These are phyloP conservation scores for Xylophagus ater DNA, from an alignment of 2,888 invertebrate genomes.

Conservation along the genomic window DNA sequence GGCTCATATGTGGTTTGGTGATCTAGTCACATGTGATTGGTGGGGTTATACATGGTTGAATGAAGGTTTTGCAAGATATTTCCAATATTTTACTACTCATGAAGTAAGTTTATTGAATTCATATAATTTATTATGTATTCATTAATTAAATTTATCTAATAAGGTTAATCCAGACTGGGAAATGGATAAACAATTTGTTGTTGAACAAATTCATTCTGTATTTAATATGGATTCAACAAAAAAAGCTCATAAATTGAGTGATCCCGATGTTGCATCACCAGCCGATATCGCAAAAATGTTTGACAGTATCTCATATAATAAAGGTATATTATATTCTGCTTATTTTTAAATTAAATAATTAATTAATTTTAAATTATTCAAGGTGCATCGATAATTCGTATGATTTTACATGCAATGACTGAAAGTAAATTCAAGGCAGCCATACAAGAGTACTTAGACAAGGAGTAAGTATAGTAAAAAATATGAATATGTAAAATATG, in stretches of 20 bases:
- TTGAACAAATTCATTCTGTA: conserved; percentile 54
- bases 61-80: conserved; percentile 59
- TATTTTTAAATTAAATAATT: no score
- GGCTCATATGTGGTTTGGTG: conserved; percentile 59
- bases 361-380: no score
- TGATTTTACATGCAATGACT: conserved; percentile 55
- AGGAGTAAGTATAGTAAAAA: not conserved
- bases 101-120: conserved; percentile 18
- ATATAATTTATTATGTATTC: not conserved
- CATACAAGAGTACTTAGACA: conserved; percentile 45
- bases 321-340: no score
- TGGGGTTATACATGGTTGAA: conserved; percentile 52
- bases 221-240: conserved; percentile 48
- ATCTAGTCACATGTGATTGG: conserved; percentile 44
- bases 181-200: conserved; percentile 56
- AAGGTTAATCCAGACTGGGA: conserved; percentile 55
- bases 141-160: conserved; percentile 30
- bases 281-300: conserved; percentile 50
- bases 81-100: conserved; percentile 53
- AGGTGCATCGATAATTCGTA: conserved; percentile 52
- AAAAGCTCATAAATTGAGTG: conserved; percentile 48
- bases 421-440: conserved; percentile 42
- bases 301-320: conserved; percentile 55
- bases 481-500: not conserved
- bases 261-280: conserved; percentile 45